Conservation (phyloP, 2,888 invertebrate genomes). For the Pyrgus malvae region DNA sequence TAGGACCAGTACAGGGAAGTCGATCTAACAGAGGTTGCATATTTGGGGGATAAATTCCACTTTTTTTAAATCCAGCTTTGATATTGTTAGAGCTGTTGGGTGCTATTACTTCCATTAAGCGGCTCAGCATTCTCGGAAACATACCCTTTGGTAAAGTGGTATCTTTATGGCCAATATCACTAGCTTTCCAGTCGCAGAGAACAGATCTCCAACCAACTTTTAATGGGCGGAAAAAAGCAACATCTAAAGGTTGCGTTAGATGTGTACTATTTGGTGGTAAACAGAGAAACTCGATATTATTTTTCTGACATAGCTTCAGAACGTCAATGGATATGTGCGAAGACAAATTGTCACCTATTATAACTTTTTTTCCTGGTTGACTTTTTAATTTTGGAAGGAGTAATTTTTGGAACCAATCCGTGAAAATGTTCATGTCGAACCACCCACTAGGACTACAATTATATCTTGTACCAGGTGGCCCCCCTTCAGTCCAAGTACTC, state of each 20-base stretch:
- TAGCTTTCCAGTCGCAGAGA: background rate
- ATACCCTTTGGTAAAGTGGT: background rate
- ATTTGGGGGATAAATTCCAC: conserved; percentile 34
- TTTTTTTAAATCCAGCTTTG: conserved; percentile 1
- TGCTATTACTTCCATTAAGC: background rate
- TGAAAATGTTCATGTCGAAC: conserved; percentile 46
- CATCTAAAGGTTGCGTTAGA: conserved; percentile 47
- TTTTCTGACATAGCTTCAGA: conserved; percentile 43
- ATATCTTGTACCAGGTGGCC: conserved; percentile 49
- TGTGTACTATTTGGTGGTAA: conserved; percentile 47
- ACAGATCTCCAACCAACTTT: conserved; percentile 31
- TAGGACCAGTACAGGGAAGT: too few species aligned
- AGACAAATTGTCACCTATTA: conserved; percentile 54
- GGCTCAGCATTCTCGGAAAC: background rate
- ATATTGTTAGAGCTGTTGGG: background rate
- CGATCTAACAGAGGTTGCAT: too few species aligned
- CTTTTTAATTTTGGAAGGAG: conserved; percentile 35
- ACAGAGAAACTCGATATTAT: conserved; percentile 47
- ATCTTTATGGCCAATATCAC: background rate
- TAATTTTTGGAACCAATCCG: conserved; percentile 42
- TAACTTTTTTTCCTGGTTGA: conserved; percentile 39
- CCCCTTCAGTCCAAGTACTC: conserved; percentile 50
- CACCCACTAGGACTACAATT: conserved; percentile 50
- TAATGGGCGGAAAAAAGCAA: conserved; percentile 45
- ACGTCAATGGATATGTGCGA: conserved; percentile 44